phyloP scores from a whole-genome alignment of 2,113 vertebrate genomes.

The Brachypodius melanocephalos region DNA sequence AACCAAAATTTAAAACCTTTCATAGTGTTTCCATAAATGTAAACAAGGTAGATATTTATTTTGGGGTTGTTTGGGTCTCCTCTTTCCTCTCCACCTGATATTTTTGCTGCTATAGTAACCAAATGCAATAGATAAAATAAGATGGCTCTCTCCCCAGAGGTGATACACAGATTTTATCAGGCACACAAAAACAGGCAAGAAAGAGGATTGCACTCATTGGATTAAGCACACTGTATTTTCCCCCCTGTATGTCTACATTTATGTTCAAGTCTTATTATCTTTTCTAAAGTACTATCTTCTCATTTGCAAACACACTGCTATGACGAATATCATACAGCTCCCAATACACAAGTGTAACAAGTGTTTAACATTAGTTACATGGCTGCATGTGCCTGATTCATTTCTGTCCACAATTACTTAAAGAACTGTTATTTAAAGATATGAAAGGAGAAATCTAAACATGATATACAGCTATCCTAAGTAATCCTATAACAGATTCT shows the following conservation, averaged over 20 bases:
- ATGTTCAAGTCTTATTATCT: background rate
- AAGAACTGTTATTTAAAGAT: background rate
- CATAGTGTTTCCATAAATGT: background rate
- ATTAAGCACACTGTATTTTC: background rate
- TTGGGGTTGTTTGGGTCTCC: background rate
- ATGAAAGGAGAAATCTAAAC: background rate
- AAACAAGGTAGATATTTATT: conserved; percentile 41
- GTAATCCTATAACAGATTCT: background rate
- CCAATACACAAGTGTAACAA: background rate
- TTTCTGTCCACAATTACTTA: background rate
- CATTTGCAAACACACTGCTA: background rate
- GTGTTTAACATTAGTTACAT: background rate
- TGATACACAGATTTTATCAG: background rate
- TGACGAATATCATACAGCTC: background rate
- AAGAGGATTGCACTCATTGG: background rate
- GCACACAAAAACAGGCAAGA: background rate
- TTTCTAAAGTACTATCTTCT: background rate
- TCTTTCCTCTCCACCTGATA: conserved; percentile 20
- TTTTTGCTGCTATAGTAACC: conserved; percentile 79
- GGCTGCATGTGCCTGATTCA: background rate
- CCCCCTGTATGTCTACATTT: background rate
- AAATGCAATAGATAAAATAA: conserved; percentile 68
- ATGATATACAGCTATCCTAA: background rate
- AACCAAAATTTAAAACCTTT: background rate
- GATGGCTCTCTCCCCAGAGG: conserved; percentile 31